A percentile compares a stretch with the other conserved stretches of the same genome.
These are phyloP conservation scores for Leptinotarsa tumamoca DNA, from an alignment of 2,888 invertebrate genomes.

Conservation along the genomic window DNA sequence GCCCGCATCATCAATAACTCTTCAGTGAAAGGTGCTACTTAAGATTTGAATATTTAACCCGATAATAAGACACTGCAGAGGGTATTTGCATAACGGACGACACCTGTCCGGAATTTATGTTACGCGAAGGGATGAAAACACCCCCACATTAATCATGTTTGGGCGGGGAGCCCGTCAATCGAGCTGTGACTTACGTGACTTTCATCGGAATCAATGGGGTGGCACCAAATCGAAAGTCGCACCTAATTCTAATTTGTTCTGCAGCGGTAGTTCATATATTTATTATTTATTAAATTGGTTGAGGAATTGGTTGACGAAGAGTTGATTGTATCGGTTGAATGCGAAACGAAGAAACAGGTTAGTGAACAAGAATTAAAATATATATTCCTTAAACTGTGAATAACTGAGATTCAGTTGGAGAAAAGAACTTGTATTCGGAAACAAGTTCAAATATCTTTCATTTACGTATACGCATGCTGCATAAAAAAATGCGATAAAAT, in stretches of 20 bases:
- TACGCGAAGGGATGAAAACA: constrained; percentile 41
- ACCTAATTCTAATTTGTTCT: constrained; percentile 4
- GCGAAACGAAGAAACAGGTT: too few species aligned
- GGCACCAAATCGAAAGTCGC: constrained; percentile 1
- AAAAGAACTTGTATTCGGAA: too few species aligned
- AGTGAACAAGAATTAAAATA: too few species aligned
- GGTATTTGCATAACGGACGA: constrained; percentile 64
- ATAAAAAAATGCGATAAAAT: too few species aligned
- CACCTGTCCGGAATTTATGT: constrained; percentile 59
- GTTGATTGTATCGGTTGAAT: too few species aligned
- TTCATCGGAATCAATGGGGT: constrained; percentile 19
- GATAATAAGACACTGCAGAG: constrained; percentile 63
- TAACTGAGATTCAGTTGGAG: too few species aligned
- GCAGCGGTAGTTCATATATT: neutral
- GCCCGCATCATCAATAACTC: constrained; percentile 59
- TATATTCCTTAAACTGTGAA: too few species aligned
- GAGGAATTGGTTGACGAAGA: neutral
- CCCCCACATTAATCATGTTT: constrained; percentile 42
- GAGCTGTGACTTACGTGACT: constrained; percentile 37
- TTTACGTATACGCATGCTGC: too few species aligned
- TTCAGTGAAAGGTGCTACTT: constrained; percentile 66
- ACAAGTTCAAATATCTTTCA: too few species aligned
- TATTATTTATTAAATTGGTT: constrained; percentile 4
- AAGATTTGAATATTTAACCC: constrained; percentile 67
- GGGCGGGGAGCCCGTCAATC: constrained; percentile 41